Evolutionary conservation across 2,113 vertebrate genomes (phyloP), one percentile per base, ranked within the genome.

Genomic region (Thymallus thymallus): DNA sequence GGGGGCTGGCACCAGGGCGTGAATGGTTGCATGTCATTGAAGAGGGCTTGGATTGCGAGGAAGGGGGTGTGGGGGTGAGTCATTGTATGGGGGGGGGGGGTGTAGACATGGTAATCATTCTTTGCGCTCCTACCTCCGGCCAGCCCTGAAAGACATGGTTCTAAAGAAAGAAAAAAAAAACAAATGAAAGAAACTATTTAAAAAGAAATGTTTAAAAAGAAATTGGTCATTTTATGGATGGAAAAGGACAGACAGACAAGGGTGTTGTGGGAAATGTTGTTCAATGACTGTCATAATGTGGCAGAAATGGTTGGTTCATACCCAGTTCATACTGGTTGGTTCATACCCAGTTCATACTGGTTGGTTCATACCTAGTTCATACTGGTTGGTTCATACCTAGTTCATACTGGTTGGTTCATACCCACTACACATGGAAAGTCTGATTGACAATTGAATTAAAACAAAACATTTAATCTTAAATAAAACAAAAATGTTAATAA

Each of bases 71-170:
- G 78, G 81, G 74, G 79, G 58, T 67, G 79, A 23, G 80, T 48
- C 72, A 77, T 9, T 61, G 60, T 22, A 70, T 63, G 64, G 29
- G 51, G 76, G 85, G 72, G 66, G 64, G 29, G 51, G 76, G 85
- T 82, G 88, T 87, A 90, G 83, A 87, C 62, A 64, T 64, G 9
- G 61, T 64, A 84, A 90, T 79, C 83, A 72, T 66, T 80, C 71
- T 82, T 75, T 51, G 16, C 84, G 83, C 74, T 87, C 90, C 90
- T 92, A 92, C 92, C 92, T 93, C 91, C 81, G 85, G 80, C 87
- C 81, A 1, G 90, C 89, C 90, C 92, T 92, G 90, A 92, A 93
- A 92, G 92, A 92, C 82, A 92, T 63, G 83, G 90, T 87, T 92
- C 89, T 92, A 91, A 29, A 63, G 18, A 63, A 23, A 20, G 0